Conservation (phyloP, 2,113 vertebrate species). For the Etheostoma cragini region DNA sequence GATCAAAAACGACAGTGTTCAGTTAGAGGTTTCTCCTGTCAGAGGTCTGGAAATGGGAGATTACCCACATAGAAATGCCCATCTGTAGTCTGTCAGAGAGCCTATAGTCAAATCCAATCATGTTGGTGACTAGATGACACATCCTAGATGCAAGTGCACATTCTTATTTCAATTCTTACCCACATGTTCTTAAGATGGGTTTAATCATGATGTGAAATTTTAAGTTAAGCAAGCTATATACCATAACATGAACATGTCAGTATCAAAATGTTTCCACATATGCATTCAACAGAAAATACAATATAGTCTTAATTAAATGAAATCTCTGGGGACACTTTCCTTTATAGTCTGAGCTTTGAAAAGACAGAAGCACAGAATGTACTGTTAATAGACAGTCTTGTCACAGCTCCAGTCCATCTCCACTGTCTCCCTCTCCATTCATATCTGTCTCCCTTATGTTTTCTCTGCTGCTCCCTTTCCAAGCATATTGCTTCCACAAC, state of each 20-base stretch:
- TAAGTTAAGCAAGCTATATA: neutral
- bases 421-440: conserved; percentile 43
- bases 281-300: conserved; percentile 6
- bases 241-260: neutral
- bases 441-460: conserved; percentile 52
- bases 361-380: conserved; percentile 6
- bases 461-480: conserved; percentile 30
- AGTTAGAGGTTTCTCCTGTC: neutral
- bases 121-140: conserved; percentile 15
- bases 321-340: neutral
- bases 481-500: conserved; percentile 51
- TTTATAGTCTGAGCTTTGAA: conserved; percentile 29
- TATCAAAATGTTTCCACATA: conserved; percentile 4
- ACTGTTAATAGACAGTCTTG: conserved; percentile 46
- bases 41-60: conserved; percentile 30
- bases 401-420: conserved; percentile 53
- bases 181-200: neutral
- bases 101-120: conserved; percentile 45
- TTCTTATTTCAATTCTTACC: neutral
- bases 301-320: conserved; percentile 8
- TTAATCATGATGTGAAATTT: neutral
- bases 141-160: conserved; percentile 4
- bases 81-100: conserved; percentile 24
- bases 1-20: conserved; percentile 24
- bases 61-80: conserved; percentile 12